Evolutionary conservation across 2,888 invertebrate species (phyloP).

Genomic region (Barypeithes pellucidus): DNA sequence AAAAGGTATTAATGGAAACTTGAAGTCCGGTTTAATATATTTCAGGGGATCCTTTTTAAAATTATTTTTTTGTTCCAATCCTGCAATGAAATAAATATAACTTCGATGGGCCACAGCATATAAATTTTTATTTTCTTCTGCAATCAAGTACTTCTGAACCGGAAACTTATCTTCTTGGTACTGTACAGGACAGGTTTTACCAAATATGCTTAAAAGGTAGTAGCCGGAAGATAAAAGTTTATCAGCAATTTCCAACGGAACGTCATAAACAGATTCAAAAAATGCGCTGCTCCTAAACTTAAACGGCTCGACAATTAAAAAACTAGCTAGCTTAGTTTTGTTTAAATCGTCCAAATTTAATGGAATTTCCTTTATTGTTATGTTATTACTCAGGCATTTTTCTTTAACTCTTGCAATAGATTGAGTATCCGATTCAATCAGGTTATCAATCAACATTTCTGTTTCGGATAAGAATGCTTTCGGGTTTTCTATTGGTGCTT

Average conservation of each 20-base stretch:
- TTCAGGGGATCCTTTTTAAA: constrained; percentile 75
- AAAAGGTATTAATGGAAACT: constrained; percentile 72
- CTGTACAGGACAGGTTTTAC: constrained; percentile 78
- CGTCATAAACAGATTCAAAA: constrained; percentile 75
- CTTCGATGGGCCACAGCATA: constrained; percentile 75
- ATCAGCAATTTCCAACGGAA: constrained; percentile 74
- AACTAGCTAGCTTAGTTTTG: constrained; percentile 62
- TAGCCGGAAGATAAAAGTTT: constrained; percentile 74
- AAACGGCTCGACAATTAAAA: constrained; percentile 63
- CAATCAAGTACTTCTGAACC: constrained; percentile 72
- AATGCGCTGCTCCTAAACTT: constrained; percentile 72
- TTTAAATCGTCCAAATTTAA: constrained; percentile 66
- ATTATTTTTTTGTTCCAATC: constrained; percentile 70
- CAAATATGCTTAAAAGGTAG: constrained; percentile 77
- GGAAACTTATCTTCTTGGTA: constrained; percentile 72
- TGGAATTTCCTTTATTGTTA: constrained; percentile 71
- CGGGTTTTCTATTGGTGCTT: constrained; percentile 70
- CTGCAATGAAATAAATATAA: constrained; percentile 76
- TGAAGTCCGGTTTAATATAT: constrained; percentile 71
- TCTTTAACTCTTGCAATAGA: constrained; percentile 70
- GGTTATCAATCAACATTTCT: constrained; percentile 69
- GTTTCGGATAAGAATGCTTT: constrained; percentile 72
- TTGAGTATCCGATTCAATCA: constrained; percentile 71
- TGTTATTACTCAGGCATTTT: constrained; percentile 68
- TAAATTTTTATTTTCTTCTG: constrained; percentile 69